Evolutionary conservation across 2,888 invertebrate species (phyloP), one percentile per base, ranked within the genome.

Genomic region (Calliopum simillimum): DNA sequence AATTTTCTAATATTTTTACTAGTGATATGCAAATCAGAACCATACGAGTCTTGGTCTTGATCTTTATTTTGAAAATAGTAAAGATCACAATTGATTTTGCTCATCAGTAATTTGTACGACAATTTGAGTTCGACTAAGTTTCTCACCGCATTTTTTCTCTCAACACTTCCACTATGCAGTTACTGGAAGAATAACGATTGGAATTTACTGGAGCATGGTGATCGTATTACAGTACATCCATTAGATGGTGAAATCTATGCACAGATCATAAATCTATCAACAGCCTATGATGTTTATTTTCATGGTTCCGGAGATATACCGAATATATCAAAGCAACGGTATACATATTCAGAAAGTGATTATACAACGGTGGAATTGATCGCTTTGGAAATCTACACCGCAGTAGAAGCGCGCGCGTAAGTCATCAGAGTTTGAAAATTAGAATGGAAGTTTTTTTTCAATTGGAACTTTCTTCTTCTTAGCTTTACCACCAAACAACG

Each of bases 241-340:
- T 79, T 93, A 11, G 92, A 93, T 78, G 93, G 93, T 0, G 92
- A 93, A 85, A 90, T 92, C n/a, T 92, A 92, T 81, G 90, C 91
- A 0, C 91, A 92, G 84, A 87, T 92, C n/a, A 89, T 91, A 69
- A 91, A 92, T 77, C 87, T 93, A 78, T 90, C 92, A 0, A 89
- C 90, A 0, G 88, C 90, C 12, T 92, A 91, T 78, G 87, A 89
- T 80, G 92, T 92, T 79, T 88, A 88, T 81, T 79, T 93, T 56
- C 92, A 93, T 76, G 91, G 91, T 0, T 90, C 92, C 0, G 86
- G 88, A 33, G 93, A 93, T 85, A 88, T 91, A 0, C 90, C 92
- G 0, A 93, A 92, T 77, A 88, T 91, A 58, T 88, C 91, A 0
- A 90, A 89, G 8, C 90, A 89, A 76, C 85, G 84, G 47, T 88